Percentiles rank a stretch among this genome's conserved stretches.
phyloP scores from a whole-genome alignment of 2,797 vertebrate genomes.

The Chromobotia macracanthus region DNA sequence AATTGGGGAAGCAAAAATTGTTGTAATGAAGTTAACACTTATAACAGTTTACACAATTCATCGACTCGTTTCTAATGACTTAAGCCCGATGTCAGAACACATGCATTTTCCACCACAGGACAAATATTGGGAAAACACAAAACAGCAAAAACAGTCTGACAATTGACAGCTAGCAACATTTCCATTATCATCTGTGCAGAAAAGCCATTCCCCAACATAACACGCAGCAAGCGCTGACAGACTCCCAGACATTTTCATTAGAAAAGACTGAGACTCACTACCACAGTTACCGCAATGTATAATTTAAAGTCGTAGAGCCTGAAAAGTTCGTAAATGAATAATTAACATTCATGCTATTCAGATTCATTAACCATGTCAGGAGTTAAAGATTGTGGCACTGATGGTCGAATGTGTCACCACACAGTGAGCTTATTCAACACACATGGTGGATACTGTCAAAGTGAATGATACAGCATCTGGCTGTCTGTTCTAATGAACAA shows the following conservation, averaged over 20 bases:
- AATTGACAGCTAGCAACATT: neutral
- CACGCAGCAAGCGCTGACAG: neutral
- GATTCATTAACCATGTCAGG: conserved; percentile 39
- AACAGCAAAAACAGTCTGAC: neutral
- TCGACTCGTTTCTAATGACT: neutral
- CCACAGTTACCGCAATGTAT: conserved; percentile 16
- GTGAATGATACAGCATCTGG: conserved; percentile 34
- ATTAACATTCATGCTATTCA: conserved; percentile 11
- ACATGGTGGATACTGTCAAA: conserved; percentile 24
- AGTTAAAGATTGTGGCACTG: conserved; percentile 20
- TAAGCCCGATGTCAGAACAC: neutral
- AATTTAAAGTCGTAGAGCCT: conserved; percentile 11
- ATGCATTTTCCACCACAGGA: neutral
- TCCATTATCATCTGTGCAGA: neutral
- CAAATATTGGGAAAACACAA: neutral
- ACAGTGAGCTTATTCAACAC: conserved; percentile 23
- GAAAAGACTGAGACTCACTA: neutral
- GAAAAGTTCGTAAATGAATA: conserved; percentile 39
- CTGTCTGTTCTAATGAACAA: conserved; percentile 30
- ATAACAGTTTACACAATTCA: neutral
- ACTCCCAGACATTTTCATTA: conserved; percentile 8
- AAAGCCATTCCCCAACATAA: conserved; percentile 6
- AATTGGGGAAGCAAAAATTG: too few species aligned
- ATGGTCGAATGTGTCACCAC: conserved; percentile 29
- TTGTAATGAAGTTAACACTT: too few species aligned